Evolutionary conservation across 2,888 invertebrate genomes (phyloP).

Genomic region (Seira ritae): DNA sequence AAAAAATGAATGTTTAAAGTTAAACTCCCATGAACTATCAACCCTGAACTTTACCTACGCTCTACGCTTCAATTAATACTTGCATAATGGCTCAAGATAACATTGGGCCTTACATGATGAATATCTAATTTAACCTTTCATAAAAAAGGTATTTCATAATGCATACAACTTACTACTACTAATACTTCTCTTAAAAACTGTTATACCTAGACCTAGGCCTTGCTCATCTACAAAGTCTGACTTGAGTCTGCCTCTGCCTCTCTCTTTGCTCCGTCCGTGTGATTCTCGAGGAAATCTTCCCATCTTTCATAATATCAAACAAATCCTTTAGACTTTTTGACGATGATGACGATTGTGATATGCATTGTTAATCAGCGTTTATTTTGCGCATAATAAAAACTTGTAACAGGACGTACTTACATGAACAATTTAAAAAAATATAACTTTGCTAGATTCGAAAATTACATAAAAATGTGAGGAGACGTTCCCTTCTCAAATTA

Average conservation of each 20-base stretch:
- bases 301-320: neutral
- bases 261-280: neutral
- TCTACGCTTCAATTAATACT: neutral
- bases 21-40: slow-evolving; percentile 55
- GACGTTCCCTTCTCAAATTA: neutral
- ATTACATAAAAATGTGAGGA: neutral
- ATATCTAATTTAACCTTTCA: neutral
- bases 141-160: too few species aligned
- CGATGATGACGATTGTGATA: neutral
- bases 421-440: neutral
- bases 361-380: slow-evolving; percentile 33
- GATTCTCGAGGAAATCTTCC: slow-evolving; percentile 5
- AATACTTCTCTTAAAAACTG: too few species aligned
- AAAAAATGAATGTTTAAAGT: neutral
- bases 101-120: neutral
- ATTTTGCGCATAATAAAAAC: too few species aligned
- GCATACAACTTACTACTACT: too few species aligned
- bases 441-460: slow-evolving; percentile 2
- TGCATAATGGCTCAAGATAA: neutral
- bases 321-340: too few species aligned
- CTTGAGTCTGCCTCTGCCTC: neutral
- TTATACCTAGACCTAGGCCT: too few species aligned
- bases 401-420: neutral
- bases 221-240: too few species aligned
- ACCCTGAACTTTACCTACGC: slow-evolving; percentile 31